phyloP scores from a whole-genome alignment of 2,113 vertebrate genomes.

The Oenanthe melanoleuca region DNA sequence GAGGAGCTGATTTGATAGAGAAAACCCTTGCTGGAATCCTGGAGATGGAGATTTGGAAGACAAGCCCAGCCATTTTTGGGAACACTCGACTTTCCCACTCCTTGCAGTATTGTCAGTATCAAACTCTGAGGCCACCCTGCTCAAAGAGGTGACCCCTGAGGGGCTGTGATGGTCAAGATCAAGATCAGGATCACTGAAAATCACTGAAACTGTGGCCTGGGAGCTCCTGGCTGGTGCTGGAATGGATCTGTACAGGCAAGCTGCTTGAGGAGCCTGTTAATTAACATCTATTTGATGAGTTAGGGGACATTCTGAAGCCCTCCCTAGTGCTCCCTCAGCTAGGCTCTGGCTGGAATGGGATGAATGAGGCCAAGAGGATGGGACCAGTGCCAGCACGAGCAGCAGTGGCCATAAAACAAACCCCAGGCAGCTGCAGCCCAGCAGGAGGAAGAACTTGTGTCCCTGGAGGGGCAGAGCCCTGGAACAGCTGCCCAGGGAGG shows the following conservation, averaged over 20 bases:
- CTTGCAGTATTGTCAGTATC: neutral
- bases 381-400: fast-evolving
- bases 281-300: neutral
- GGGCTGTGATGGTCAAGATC: too few species aligned
- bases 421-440: neutral
- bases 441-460: too few species aligned
- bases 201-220: neutral
- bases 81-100: neutral
- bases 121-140: neutral
- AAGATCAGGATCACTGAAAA: neutral
- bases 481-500: neutral
- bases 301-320: too few species aligned
- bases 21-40: neutral
- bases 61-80: neutral
- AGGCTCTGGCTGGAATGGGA: neutral
- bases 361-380: too few species aligned
- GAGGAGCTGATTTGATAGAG: neutral
- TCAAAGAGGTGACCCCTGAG: neutral
- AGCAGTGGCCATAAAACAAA: neutral
- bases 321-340: too few species aligned
- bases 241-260: neutral
- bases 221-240: neutral
- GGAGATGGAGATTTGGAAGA: neutral
- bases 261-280: neutral
- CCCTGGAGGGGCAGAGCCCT: too few species aligned